phyloP scores from a whole-genome alignment of 2,113 vertebrate genomes.

The Pollachius pollachius region DNA sequence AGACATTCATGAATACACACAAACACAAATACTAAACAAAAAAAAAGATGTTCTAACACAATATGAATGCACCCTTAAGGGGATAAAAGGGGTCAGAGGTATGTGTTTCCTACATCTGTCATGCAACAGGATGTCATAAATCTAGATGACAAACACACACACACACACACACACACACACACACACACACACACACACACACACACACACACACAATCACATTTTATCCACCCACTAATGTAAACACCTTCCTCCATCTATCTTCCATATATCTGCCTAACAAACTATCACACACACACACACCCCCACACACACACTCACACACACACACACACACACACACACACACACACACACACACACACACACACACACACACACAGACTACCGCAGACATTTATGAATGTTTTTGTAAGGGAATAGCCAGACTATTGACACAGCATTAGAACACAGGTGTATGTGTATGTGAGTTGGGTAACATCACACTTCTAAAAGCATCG shows the following conservation, averaged over 20 bases:
- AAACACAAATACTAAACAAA: not conserved
- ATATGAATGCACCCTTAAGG: no score
- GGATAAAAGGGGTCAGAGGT: not conserved
- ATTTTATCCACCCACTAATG: not conserved
- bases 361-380: conserved; percentile 10
- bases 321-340: conserved; percentile 12
- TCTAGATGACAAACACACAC: conserved; percentile 30
- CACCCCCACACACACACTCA: conserved; percentile 2
- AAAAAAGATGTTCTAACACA: not conserved
- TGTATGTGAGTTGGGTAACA: conserved; percentile 46
- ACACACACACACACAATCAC: conserved; percentile 17
- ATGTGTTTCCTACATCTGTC: conserved; percentile 23
- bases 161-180: not conserved
- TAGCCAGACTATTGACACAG: conserved; percentile 14
- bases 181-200: conserved; percentile 6
- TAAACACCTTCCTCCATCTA: not conserved
- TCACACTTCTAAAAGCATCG: conserved; percentile 26
- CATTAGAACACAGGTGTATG: conserved; percentile 14
- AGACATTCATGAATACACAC: conserved; percentile 27
- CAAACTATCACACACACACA: not conserved
- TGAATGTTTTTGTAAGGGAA: not conserved
- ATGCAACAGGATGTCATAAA: conserved; percentile 49
- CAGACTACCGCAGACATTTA: not conserved
- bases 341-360: conserved; percentile 4
- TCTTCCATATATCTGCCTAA: no score